phyloP scores from a whole-genome alignment of 2,113 vertebrate genomes.

The Cyprinodon tularosa region DNA sequence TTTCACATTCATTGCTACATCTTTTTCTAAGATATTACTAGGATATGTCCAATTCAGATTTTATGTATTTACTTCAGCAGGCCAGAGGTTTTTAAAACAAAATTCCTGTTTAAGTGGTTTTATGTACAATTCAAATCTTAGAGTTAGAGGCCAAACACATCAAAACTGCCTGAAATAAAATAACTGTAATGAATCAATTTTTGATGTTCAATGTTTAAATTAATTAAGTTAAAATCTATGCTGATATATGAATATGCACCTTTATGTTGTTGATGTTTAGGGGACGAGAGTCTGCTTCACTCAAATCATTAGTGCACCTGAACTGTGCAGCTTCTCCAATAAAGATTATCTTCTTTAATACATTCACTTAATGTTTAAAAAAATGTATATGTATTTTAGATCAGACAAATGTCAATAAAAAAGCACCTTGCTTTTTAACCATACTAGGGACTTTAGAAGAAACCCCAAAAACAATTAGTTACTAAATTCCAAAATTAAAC shows the following conservation, averaged over 20 bases:
- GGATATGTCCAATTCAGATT: not conserved
- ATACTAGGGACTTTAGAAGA: conserved; percentile 7
- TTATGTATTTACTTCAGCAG: not conserved
- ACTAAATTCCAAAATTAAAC: not conserved
- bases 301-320: not conserved
- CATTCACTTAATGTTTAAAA: not conserved
- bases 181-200: too few relatives aligned
- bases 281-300: not conserved
- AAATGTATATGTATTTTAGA: not conserved
- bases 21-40: not conserved
- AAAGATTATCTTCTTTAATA: not conserved
- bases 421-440: conserved; percentile 21
- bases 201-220: too few relatives aligned
- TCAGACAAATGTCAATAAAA: conserved; percentile 13
- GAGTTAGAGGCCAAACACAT: not conserved
- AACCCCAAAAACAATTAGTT: not conserved
- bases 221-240: too few relatives aligned
- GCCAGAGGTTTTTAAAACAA: not conserved
- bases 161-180: not conserved
- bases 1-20: too few relatives aligned
- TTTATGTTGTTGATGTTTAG: not conserved
- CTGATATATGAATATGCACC: not conserved
- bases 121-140: too few relatives aligned
- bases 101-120: not conserved
- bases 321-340: not conserved